Evolutionary conservation across 2,797 vertebrate species (phyloP).

Genomic region (Chiropotes sagulatus): DNA sequence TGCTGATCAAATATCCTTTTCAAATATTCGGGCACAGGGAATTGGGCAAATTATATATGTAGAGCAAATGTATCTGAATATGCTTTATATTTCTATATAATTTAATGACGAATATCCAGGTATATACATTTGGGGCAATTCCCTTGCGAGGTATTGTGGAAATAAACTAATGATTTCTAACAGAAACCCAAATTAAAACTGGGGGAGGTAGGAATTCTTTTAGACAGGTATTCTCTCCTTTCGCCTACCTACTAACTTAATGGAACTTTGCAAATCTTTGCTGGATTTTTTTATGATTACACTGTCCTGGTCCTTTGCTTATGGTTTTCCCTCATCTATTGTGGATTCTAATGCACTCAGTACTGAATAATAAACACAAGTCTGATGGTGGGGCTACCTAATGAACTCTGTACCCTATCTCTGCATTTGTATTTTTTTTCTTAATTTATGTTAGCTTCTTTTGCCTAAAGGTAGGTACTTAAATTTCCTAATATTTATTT

Average conservation of each 20-base stretch:
- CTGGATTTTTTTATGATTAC: not conserved
- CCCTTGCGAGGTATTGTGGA: not conserved
- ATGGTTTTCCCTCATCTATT: not conserved
- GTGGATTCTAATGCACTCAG: not conserved
- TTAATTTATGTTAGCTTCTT: not conserved
- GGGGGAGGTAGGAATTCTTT: not conserved
- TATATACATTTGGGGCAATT: not conserved
- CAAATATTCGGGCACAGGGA: not conserved
- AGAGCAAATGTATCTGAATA: not conserved
- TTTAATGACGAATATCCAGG: not conserved
- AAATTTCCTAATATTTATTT: not conserved
- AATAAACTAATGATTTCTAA: not conserved
- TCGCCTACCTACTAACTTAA: not conserved
- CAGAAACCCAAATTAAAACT: not conserved
- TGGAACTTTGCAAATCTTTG: fast-evolving
- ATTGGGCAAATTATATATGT: not conserved
- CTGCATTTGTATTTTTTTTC: not conserved
- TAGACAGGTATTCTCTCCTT: not conserved
- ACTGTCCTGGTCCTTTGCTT: not conserved
- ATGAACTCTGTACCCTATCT: not conserved
- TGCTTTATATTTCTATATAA: not conserved
- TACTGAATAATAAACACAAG: not conserved
- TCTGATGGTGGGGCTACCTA: not conserved
- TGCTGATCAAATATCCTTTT: not conserved
- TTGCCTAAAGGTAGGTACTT: not conserved